Evolutionary conservation across 2,888 invertebrate genomes (phyloP), one percentile per base, ranked within the genome.

Genomic region (Seira musarum): DNA sequence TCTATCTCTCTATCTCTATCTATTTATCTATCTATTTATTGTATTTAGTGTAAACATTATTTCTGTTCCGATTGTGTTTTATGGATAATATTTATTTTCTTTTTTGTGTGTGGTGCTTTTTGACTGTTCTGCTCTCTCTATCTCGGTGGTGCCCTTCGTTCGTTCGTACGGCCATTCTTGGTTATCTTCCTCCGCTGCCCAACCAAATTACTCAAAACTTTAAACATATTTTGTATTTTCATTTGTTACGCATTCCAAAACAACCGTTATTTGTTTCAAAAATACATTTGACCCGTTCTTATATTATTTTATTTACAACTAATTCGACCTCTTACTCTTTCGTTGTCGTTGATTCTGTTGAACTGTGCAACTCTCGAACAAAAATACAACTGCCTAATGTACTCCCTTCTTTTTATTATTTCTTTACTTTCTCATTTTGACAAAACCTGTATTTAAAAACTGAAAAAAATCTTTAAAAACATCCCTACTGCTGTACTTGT

Each of bases 81-180:
- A 30, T 8, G 8, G 30, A 30, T 30, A 82, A 84, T 84, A 73
- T 82, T 84, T 82, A 67, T 71, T 80, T 81, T 60, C 19, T 60
- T 80, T 53, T 72, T 24, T 74, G 83, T 83, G 79, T 85, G 83
- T 86, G 87, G 87, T 86, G 87, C 87, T 87, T 87, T 81, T 81
- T 87, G 85, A 87, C 85, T 87, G 87, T 87, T 70, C 80, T 83
- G 76, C 81, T 77, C 77, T 85, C 84, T 86, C 85, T 83, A 83
- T 85, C 82, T 86, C 86, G 85, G 86, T 87, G 86, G 85, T 87
- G 85, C 87, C 85, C 86, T 85, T 84, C 86, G 82, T 85, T 84
- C 86, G 82, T 85, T 84, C 85, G 30, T 30, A 30, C 85, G 86
- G 84, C 80, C 83, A 84, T 78, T 75, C 83, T 86, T 86, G 86